Evolutionary conservation across 2,797 vertebrate species (phyloP), one percentile per base, ranked within the genome.

Genomic region (Scolopax rusticola): DNA sequence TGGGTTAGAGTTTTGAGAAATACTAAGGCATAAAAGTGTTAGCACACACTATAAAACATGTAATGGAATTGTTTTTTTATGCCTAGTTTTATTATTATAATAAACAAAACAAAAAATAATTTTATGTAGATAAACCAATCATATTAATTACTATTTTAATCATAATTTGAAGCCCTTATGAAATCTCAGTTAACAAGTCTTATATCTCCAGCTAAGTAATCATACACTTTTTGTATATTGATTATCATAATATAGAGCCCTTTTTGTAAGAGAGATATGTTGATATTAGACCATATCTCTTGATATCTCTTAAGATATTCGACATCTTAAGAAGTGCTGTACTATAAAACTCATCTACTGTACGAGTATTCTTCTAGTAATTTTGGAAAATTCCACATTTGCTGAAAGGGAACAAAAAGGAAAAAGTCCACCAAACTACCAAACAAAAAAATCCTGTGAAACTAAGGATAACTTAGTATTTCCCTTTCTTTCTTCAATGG

Each of bases 41-140:
- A 48, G n/a, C 15, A 54, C 18, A 25, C 32, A 38, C 36, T 65
- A 30, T 93, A 82, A 93, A 94, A 67, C 90, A 94, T 20, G 48
- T 38, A 69, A 85, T 21, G 64, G 12, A 82, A 9, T 68, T 0
- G 2, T 38, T 92, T 16, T 76, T 95, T 92, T 70, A 67, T 59
- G 15, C 12, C 15, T 18, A 5, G 19, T 71, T 94, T 96, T 93
- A 94, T 84, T 86, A 76, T 90, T 79, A n/a, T 84, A 79, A 90
- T 92, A 86, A 95, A 82, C 57, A 84, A 59, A 5, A 19, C 6
- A 82, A 81, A 78, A 23, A 77, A 76, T 75, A 93, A 79, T 81
- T 90, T 86, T 70, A 38, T 45, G 47, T 17, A 30, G 32, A 78
- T 64, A 80, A 89, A 94, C 32, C 30, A 89, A 90, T 96, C 70